These are phyloP conservation scores for Andrena praecox DNA, from an alignment of 2,888 invertebrate genomes.

Conservation along the genomic window DNA sequence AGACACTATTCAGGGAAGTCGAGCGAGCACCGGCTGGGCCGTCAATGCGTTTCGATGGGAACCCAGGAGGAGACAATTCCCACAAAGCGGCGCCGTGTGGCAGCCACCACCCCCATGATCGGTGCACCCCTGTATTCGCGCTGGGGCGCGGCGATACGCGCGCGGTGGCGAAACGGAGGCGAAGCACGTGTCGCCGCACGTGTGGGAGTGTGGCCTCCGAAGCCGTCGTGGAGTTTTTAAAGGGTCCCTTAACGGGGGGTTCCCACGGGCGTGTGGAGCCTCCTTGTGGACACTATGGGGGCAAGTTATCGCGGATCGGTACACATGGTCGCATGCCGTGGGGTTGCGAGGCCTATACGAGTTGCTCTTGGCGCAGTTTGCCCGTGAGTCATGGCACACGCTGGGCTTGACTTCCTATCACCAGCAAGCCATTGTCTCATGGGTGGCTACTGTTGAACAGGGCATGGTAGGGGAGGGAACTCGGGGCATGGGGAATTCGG, in stretches of 20 bases:
- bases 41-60: constrained; percentile 59
- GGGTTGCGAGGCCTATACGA: constrained; percentile 43
- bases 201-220: constrained; percentile 39
- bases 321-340: constrained; percentile 44
- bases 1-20: constrained; percentile 15
- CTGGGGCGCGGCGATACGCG: background rate
- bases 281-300: constrained; percentile 24
- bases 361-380: constrained; percentile 55
- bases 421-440: constrained; percentile 1
- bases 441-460: background rate
- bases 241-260: constrained; percentile 47
- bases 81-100: constrained; percentile 52
- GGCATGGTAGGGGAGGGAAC: no score
- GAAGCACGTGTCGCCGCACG: constrained; percentile 63
- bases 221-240: constrained; percentile 46
- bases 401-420: constrained; percentile 17
- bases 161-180: constrained; percentile 1
- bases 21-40: constrained; percentile 30
- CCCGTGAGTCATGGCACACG: constrained; percentile 48
- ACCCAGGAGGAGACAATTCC: constrained; percentile 58
- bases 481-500: background rate
- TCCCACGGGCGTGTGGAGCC: constrained; percentile 63
- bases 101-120: constrained; percentile 30
- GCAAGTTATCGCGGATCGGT: constrained; percentile 44
- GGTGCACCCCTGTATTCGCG: constrained; percentile 37